phyloP scores from a whole-genome alignment of 2,113 vertebrate genomes.

The Onychorhynchus coronatus region DNA sequence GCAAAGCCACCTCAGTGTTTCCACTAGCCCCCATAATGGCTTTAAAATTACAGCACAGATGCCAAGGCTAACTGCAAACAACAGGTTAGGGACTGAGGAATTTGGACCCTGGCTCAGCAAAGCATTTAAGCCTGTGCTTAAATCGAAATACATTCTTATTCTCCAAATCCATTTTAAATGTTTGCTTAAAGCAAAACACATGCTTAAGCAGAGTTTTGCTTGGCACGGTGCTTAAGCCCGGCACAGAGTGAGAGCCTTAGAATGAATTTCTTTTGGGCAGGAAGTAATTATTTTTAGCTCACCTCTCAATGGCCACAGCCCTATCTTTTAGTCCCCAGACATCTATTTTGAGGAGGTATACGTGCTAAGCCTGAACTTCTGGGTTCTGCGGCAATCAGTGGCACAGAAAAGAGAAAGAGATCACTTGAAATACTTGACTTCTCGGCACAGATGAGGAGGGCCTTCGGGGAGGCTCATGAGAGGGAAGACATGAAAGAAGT shows the following conservation, averaged over 20 bases:
- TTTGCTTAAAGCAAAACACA: conserved; percentile 6
- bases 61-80: background rate
- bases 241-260: background rate
- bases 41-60: background rate
- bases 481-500: conserved; percentile 6
- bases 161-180: background rate
- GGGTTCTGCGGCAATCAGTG: background rate
- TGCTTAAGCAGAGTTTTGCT: background rate
- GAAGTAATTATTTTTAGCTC: conserved; percentile 47
- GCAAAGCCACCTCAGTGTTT: background rate
- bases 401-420: background rate
- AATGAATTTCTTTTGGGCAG: background rate
- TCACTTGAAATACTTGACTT: conserved; percentile 33
- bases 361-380: background rate
- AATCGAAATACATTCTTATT: background rate
- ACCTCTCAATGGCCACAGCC: background rate
- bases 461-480: background rate
- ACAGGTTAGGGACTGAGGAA: background rate
- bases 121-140: background rate
- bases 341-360: background rate
- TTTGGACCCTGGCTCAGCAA: background rate
- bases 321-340: background rate
- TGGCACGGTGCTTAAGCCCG: background rate
- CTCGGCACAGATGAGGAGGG: background rate
- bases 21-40: background rate